Base-by-base conservation (phyloP, 2,797 vertebrate species). In the Gorsachius magnificus region DNA sequence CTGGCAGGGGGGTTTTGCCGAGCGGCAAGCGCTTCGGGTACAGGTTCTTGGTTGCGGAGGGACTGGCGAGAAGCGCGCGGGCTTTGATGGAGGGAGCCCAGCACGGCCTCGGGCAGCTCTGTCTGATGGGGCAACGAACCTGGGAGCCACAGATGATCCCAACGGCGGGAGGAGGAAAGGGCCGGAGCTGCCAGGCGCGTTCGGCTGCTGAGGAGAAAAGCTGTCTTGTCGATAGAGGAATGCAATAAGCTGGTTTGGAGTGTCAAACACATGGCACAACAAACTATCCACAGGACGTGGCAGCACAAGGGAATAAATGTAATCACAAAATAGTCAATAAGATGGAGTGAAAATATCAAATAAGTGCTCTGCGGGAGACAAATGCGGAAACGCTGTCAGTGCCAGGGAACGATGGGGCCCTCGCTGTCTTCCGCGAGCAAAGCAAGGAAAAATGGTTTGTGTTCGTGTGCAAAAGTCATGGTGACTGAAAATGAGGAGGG, bases 331-430 rank as follows among this genome's bases (percentile, higher is more conserved):
- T 92, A 91, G 89, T 95, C 90, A 95, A 83, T 54, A 84, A 84
- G 82, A 91, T 43, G 57, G 71, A 93, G 63, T 81, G 79, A 81
- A 96, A 97, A 96, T 80, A 93, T 50, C 97, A 95, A 84, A 90
- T 76, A 88, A 87, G 69, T 88, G 92, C 83, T 91, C 68, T 75
- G 80, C 13, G 33, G 71, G 46, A 95, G 89, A 84, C 58, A 80
- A 89, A 96, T 35, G 33, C 6, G 57, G 84, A 95, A 86, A 85
- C 83, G 77, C 45, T 89, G 69, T 94, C 77, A 90, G 78, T 81
- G 91, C 57, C 45, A 76, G 89, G 74, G 93, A 92, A 78, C 87
- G 92, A 41, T 12, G 28, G 57, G 90, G 78, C 31, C 66, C 72
- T 91, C 16, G 19, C 43, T 60, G 85, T 38, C 86, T 95, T 94